These are phyloP conservation scores for Carcinoscorpius rotundicauda DNA, from an alignment of 1,140 invertebrate species.

Conservation along the genomic window DNA sequence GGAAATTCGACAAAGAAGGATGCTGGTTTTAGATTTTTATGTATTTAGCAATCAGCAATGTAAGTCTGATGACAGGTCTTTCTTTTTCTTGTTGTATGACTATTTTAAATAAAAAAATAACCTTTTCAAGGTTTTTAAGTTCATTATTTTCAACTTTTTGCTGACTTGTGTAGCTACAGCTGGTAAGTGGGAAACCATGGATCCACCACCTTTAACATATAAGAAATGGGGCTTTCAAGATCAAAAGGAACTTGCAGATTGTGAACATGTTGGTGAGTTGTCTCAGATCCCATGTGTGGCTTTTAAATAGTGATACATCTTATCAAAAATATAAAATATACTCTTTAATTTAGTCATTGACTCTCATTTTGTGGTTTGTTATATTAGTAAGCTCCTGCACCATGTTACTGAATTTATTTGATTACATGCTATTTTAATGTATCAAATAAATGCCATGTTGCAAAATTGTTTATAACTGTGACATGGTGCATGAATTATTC, in stretches of 20 bases:
- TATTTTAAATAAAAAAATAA: not conserved
- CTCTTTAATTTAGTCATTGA: too few relatives aligned
- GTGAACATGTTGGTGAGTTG: conserved; percentile 48
- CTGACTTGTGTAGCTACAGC: conserved; percentile 48
- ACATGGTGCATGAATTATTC: not conserved
- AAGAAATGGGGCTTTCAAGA: conserved; percentile 77
- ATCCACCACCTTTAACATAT: conserved; percentile 45
- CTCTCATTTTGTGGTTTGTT: too few relatives aligned
- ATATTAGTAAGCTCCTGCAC: too few relatives aligned
- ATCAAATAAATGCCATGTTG: too few relatives aligned
- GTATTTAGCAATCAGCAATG: not conserved
- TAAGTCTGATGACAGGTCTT: not conserved
- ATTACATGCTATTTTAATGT: too few relatives aligned
- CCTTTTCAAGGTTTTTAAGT: conserved; percentile 3
- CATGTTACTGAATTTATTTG: too few relatives aligned
- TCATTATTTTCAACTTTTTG: conserved; percentile 14
- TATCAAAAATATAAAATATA: too few relatives aligned
- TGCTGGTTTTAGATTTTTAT: not conserved
- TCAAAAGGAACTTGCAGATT: conserved; percentile 60
- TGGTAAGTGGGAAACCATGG: conserved; percentile 47
- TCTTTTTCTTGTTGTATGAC: conserved; percentile 4
- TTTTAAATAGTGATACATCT: too few relatives aligned
- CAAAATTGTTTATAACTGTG: too few relatives aligned
- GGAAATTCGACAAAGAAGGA: too few relatives aligned
- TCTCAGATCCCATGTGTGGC: too few relatives aligned